These are phyloP conservation scores for Kryptopterus vitreolus DNA, from an alignment of 2,797 vertebrate species.

Conservation along the genomic window DNA sequence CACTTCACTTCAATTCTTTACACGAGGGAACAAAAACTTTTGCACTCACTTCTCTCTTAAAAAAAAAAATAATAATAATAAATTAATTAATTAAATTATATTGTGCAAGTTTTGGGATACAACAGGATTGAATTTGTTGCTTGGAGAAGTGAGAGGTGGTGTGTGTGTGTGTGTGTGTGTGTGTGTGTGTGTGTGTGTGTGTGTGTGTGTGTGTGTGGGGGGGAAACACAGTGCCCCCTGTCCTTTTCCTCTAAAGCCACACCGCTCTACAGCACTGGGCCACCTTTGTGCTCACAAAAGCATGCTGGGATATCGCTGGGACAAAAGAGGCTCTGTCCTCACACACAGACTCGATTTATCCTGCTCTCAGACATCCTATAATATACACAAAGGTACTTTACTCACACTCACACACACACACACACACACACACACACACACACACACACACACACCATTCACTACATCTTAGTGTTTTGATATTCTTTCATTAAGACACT, in stretches of 20 bases:
- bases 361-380: slow-evolving; percentile 18
- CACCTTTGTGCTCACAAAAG: slow-evolving; percentile 47
- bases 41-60: neutral
- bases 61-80: neutral
- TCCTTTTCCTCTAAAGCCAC: slow-evolving; percentile 6
- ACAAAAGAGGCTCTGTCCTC: slow-evolving; percentile 51
- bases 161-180: neutral
- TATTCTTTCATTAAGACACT: neutral
- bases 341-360: slow-evolving; percentile 35
- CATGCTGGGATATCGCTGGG: slow-evolving; percentile 31
- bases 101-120: neutral
- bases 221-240: slow-evolving; percentile 19
- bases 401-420: slow-evolving; percentile 16
- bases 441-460: neutral
- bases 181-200: neutral
- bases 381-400: slow-evolving; percentile 24
- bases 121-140: neutral
- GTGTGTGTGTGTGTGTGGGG: neutral
- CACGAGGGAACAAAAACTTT: neutral
- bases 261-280: slow-evolving; percentile 44
- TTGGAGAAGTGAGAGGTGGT: neutral
- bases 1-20: neutral
- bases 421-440: slow-evolving; percentile 3
- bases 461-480: slow-evolving; percentile 31
- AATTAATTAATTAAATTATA: too few species aligned